A percentile compares a stretch with the other conserved stretches of the same genome.
These are phyloP conservation scores for Fregata magnificens DNA, from an alignment of 2,113 vertebrate species.

Conservation along the genomic window DNA sequence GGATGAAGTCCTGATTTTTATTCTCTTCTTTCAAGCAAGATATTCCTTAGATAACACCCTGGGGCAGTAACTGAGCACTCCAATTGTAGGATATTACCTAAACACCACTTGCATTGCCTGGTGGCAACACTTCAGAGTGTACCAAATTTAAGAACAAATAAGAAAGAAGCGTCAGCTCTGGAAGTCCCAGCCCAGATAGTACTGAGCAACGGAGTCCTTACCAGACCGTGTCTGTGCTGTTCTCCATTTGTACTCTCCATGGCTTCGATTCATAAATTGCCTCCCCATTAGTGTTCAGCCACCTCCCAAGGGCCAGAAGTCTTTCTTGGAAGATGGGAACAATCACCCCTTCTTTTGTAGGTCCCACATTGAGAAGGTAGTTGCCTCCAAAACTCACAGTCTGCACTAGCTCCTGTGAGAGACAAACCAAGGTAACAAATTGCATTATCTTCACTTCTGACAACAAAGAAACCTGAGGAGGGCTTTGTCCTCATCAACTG, in stretches of 20 bases:
- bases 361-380: constrained; percentile 94
- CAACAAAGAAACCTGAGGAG: not conserved
- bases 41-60: not conserved
- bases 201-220: constrained; percentile 49
- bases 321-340: constrained; percentile 88
- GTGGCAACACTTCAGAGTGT: not conserved
- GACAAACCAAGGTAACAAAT: not conserved
- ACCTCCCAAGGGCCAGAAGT: constrained; percentile 85
- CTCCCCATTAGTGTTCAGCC: constrained; percentile 88
- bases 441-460: not conserved
- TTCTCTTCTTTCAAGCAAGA: not conserved
- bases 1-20: not conserved
- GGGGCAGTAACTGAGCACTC: not conserved
- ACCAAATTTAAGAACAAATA: not conserved
- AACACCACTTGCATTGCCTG: not conserved
- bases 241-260: constrained; percentile 88
- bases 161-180: not conserved
- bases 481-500: not conserved
- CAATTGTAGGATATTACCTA: not conserved
- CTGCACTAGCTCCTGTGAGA: constrained; percentile 83
- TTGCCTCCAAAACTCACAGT: constrained; percentile 92
- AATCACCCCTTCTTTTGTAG: constrained; percentile 89
- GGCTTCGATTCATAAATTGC: constrained; percentile 88
- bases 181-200: not conserved
- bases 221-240: constrained; percentile 76